Evolutionary conservation across 1,140 invertebrate species (phyloP).

Genomic region (Drosophila kepulauana): DNA sequence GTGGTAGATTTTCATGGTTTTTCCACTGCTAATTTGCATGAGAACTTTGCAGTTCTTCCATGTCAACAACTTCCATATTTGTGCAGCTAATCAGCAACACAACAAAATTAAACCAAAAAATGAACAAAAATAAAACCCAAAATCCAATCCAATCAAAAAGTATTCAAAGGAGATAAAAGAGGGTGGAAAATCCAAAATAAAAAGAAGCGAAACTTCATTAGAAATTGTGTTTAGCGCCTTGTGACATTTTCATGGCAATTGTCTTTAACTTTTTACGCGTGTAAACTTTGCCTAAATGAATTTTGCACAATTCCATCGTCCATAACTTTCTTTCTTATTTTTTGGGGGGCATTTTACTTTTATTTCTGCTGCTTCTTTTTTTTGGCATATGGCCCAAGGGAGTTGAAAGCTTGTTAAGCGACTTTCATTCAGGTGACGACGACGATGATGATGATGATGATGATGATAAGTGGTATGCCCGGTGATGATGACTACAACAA

Average conservation of each 20-base stretch:
- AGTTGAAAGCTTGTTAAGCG: constrained; percentile 67
- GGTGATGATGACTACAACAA: constrained; percentile 57
- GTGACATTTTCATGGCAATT: constrained; percentile 55
- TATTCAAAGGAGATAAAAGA: constrained; percentile 6
- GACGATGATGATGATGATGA: constrained; percentile 53
- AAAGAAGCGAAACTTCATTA: constrained; percentile 45
- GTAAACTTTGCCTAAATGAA: constrained; percentile 77
- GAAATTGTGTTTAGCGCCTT: constrained; percentile 48
- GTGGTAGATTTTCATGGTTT: constrained; percentile 24
- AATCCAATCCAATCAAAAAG: constrained; percentile 53
- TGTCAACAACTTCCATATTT: constrained; percentile 48
- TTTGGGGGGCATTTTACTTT: constrained; percentile 23
- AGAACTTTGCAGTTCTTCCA: constrained; percentile 36
- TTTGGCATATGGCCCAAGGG: constrained; percentile 62
- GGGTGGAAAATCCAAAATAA: constrained; percentile 22
- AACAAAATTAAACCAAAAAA: constrained; percentile 45
- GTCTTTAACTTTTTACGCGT: constrained; percentile 48
- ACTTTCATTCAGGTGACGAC: constrained; percentile 61
- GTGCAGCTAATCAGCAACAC: constrained; percentile 44
- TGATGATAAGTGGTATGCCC: constrained; percentile 16
- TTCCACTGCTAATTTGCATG: constrained; percentile 59
- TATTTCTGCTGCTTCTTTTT: constrained; percentile 53
- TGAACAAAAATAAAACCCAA: constrained; percentile 37
- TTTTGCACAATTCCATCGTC: constrained; percentile 42
- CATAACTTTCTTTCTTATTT: constrained; percentile 22